These are phyloP conservation scores for Heterodera schachtii DNA, from an alignment of 1,140 invertebrate species.

Conservation along the genomic window DNA sequence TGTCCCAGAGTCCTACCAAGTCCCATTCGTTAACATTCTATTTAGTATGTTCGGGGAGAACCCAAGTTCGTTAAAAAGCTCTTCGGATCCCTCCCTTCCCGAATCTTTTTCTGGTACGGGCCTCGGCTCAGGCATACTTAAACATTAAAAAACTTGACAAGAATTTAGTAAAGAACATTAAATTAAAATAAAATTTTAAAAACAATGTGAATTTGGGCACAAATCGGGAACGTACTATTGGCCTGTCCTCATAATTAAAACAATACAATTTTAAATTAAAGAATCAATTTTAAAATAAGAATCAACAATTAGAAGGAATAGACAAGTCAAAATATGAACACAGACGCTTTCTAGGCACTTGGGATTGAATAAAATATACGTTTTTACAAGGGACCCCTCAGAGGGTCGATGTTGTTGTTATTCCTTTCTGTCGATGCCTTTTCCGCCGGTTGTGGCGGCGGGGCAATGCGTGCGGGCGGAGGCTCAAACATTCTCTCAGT, in stretches of 20 bases:
- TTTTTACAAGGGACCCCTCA: neutral
- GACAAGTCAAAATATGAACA: too few species aligned
- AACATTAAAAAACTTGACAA: neutral
- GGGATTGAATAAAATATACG: neutral
- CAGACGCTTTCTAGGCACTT: neutral
- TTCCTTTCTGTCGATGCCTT: neutral
- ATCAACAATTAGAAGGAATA: too few species aligned
- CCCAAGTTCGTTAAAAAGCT: too few species aligned
- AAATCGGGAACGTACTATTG: neutral
- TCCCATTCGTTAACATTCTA: too few species aligned
- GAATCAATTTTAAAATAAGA: neutral
- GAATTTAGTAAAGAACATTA: neutral
- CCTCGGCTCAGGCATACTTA: too few species aligned
- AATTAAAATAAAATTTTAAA: too few species aligned
- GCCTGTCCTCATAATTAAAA: neutral
- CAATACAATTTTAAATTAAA: neutral
- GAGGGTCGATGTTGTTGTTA: constrained; percentile 15
- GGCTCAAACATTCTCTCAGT: constrained; percentile 50
- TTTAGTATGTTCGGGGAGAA: too few species aligned
- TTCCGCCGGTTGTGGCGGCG: constrained; percentile 30
- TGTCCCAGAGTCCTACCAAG: too few species aligned
- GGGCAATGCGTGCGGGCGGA: constrained; percentile 34
- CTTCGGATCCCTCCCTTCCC: too few species aligned
- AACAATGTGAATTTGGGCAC: neutral
- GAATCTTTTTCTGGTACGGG: too few species aligned